A percentile compares a stretch with the other conserved stretches of the same genome.
These are phyloP conservation scores for Delphinus delphis DNA, from an alignment of 2,113 vertebrate genomes.

Conservation along the genomic window DNA sequence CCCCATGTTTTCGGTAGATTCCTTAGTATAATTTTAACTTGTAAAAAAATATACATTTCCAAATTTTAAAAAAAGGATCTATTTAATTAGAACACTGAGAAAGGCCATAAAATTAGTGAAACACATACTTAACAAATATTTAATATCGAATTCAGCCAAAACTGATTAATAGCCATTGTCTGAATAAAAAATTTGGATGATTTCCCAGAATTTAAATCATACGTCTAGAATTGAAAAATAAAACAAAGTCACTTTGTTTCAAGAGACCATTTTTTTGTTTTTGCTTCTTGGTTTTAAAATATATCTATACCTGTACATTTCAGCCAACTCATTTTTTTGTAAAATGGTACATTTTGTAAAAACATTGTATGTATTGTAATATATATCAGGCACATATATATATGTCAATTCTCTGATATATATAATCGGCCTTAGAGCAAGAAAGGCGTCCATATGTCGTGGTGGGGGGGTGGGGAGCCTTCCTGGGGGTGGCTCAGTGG, in stretches of 20 bases:
- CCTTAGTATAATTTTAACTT: neutral
- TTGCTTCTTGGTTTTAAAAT: neutral
- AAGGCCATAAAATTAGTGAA: neutral
- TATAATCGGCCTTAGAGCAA: neutral
- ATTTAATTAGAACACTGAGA: neutral
- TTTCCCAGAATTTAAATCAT: slow-evolving; percentile 41
- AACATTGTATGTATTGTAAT: neutral
- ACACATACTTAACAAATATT: neutral
- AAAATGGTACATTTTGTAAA: neutral
- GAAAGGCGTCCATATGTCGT: neutral
- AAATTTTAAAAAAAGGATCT: neutral
- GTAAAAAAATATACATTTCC: neutral
- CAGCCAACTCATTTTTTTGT: neutral
- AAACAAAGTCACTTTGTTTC: slow-evolving; percentile 12
- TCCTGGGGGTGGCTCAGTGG: neutral
- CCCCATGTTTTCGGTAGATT: neutral
- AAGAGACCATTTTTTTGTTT: neutral
- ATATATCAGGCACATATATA: neutral
- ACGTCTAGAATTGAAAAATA: slow-evolving; percentile 44
- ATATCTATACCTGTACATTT: neutral
- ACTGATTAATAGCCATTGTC: slow-evolving; percentile 3
- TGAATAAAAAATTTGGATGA: slow-evolving; percentile 40
- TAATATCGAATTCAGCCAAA: slow-evolving; percentile 13
- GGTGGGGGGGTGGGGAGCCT: rapidly evolving
- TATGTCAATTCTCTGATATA: neutral